These are phyloP conservation scores for Meles meles DNA, from an alignment of 2,113 vertebrate genomes.

Conservation along the genomic window DNA sequence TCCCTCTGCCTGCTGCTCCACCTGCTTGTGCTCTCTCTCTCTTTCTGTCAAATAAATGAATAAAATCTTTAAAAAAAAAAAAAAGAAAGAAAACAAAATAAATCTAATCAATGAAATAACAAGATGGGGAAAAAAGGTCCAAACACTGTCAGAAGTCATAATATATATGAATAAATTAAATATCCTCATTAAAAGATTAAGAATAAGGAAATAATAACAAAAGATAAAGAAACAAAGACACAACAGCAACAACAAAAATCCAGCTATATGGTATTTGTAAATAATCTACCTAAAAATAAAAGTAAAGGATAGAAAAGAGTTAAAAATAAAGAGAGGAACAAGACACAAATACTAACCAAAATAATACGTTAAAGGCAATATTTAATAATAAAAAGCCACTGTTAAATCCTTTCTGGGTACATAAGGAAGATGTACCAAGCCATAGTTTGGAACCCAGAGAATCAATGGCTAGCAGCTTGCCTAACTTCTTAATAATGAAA, in stretches of 20 bases:
- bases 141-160: not conserved
- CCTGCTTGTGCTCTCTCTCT: too few species aligned
- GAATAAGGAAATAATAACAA: not conserved
- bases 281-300: not conserved
- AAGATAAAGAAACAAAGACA: not conserved
- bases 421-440: not conserved
- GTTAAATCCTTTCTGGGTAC: not conserved
- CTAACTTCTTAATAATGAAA: not conserved
- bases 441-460: not conserved
- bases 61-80: too few species aligned
- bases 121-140: not conserved
- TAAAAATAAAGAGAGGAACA: not conserved
- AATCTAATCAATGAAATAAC: not conserved
- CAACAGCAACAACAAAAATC: not conserved
- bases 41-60: too few species aligned
- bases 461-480: not conserved
- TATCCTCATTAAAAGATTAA: not conserved
- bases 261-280: not conserved
- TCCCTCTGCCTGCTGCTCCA: too few species aligned
- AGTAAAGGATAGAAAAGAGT: not conserved
- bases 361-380: not conserved
- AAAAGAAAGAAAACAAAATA: not conserved
- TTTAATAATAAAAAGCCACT: not conserved
- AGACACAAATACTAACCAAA: not conserved
- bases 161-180: not conserved